phyloP scores from a whole-genome alignment of 2,888 invertebrate genomes.

The Callimorpha dominula region DNA sequence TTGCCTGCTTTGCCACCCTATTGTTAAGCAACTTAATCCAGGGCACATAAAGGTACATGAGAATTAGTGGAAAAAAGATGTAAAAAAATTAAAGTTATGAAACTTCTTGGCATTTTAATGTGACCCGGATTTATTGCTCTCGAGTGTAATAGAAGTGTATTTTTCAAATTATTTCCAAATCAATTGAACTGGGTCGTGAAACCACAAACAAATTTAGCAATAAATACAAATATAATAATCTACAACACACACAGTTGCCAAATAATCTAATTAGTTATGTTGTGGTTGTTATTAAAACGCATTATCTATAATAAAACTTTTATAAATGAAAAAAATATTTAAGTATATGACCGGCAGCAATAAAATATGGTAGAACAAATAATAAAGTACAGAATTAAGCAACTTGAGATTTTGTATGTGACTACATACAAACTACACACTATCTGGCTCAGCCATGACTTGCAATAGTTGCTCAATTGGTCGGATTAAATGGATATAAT shows the following conservation, averaged over 20 bases:
- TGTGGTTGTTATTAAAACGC: slow-evolving; percentile 4
- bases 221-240: not conserved
- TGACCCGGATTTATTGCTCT: too few species aligned
- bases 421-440: slow-evolving; percentile 10
- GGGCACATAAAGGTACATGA: too few species aligned
- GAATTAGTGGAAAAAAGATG: too few species aligned
- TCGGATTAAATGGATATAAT: slow-evolving; percentile 34
- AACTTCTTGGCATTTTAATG: too few species aligned
- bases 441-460: slow-evolving; percentile 26
- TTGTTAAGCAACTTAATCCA: too few species aligned
- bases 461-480: slow-evolving; percentile 27
- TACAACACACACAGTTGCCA: not conserved
- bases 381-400: slow-evolving; percentile 10
- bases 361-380: slow-evolving; percentile 13
- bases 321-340: not conserved
- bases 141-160: not conserved
- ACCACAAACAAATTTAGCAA: not conserved
- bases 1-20: too few species aligned
- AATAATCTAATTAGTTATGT: slow-evolving; percentile 1
- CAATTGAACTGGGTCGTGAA: not conserved
- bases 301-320: not conserved
- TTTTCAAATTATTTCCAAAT: not conserved
- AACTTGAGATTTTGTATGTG: slow-evolving; percentile 11
- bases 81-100: too few species aligned
- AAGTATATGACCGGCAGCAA: not conserved